phyloP scores from a whole-genome alignment of 2,888 invertebrate species.

The Atethmia centrago region DNA sequence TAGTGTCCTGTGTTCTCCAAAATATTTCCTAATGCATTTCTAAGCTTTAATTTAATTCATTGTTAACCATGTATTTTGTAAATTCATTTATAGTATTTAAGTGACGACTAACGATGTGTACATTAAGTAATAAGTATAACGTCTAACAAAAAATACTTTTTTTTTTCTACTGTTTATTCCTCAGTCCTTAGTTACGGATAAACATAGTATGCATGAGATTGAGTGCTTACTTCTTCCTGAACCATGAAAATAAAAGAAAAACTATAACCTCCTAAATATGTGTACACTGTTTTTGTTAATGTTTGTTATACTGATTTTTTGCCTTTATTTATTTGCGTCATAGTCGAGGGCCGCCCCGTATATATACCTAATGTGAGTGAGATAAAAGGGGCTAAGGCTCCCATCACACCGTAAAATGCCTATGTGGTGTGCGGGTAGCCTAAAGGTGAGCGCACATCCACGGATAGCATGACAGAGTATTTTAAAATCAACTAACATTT shows the following conservation, averaged over 20 bases:
- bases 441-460: constrained; percentile 4
- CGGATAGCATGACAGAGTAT: not conserved
- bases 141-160: not conserved
- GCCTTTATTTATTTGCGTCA: constrained; percentile 4
- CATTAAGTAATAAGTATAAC: constrained; percentile 12
- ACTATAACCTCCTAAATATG: not conserved
- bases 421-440: not conserved
- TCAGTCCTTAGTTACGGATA: too few species aligned
- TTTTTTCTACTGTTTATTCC: not conserved
- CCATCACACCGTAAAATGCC: not conserved
- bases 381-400: not conserved
- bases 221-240: not conserved
- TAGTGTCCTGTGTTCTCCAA: constrained; percentile 5
- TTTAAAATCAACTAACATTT: not conserved
- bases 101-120: constrained; percentile 16
- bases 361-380: not conserved
- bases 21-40: constrained; percentile 46
- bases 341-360: not conserved
- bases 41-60: constrained; percentile 51
- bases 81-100: constrained; percentile 29
- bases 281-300: constrained; percentile 9
- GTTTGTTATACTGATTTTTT: constrained; percentile 11
- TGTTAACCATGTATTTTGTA: constrained; percentile 36
- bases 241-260: not conserved
- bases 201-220: constrained; percentile 7